Evolutionary conservation across 1,140 invertebrate genomes (phyloP), one percentile per base, ranked within the genome.

Genomic region (Dendroctonus ponderosae): DNA sequence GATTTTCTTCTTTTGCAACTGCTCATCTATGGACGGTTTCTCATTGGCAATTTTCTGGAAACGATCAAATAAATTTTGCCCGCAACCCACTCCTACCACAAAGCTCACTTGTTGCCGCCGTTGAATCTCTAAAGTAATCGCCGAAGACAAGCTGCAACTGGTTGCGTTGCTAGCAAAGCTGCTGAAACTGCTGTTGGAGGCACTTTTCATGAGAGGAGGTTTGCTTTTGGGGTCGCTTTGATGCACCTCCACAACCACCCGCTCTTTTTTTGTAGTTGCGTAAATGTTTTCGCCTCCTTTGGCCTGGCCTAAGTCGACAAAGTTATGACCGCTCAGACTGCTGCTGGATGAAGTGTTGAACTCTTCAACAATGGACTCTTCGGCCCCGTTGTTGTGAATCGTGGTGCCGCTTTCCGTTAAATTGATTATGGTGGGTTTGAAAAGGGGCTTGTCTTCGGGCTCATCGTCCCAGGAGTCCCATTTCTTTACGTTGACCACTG

Each of bases 381-480:
- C 58, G 5, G 43, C 58, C 12, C 74, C 75, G 76, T 83, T 85
- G 73, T 84, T 85, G 70, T 85, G 83, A 69, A 88, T 88, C 3
- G 84, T 86, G 26, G 86, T 86, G 39, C 85, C 86, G 57, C 85
- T 85, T 78, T 86, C 86, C 6, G 85, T 84, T 66, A 88, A 77
- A 79, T 86, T 87, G 44, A 88, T 87, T 63, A 88, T 87, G 0
- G 86, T 88, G 70, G 85, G 77, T 69, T 77, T 77, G 51, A 76
- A 77, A 11, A 81, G 79, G 65, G 80, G 79, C 71, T 83, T 82
- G 65, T 82, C 80, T 62, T 81, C 79, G 68, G 78, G 80, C 53
- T 79, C 74, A 65, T 83, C 74, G 66, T 83, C 70, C 82, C 66
- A 68, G 50, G 74, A 71, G 43, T 77, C 74, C 76, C 76, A 77